Evolutionary conservation across 2,113 vertebrate genomes (phyloP).

Genomic region (Halcyon malimbica): DNA sequence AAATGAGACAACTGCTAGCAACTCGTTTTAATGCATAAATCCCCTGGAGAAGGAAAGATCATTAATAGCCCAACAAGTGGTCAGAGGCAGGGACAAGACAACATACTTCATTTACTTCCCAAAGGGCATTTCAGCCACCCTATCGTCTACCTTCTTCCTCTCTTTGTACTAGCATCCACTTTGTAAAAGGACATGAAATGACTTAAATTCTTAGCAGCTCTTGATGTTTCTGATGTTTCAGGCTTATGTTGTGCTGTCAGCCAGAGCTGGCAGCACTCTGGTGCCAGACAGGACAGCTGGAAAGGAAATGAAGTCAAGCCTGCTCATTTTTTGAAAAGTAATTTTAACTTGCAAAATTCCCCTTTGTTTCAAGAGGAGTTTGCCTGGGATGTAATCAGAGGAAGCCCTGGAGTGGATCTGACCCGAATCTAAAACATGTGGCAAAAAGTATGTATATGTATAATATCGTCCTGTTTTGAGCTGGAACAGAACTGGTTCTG

Average conservation of each 20-base stretch:
- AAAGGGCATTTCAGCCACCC: neutral
- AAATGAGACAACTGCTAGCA: neutral
- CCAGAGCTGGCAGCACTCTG: neutral
- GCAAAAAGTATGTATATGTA: neutral
- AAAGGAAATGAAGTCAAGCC: neutral
- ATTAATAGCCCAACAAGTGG: neutral
- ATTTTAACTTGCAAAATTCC: neutral
- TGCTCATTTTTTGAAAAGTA: neutral
- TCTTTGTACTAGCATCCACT: rapidly evolving
- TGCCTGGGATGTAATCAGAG: neutral
- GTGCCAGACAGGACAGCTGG: neutral
- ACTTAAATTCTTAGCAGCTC: neutral
- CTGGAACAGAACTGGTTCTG: too few relatives aligned
- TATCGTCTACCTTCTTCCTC: neutral
- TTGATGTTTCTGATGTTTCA: neutral
- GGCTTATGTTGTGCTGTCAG: neutral
- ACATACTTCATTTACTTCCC: neutral
- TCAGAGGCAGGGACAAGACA: neutral
- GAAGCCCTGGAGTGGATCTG: neutral
- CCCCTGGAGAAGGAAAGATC: neutral
- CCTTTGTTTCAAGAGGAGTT: neutral
- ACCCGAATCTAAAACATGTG: rapidly evolving
- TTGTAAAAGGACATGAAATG: neutral
- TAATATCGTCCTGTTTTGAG: too few relatives aligned
- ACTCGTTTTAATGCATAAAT: neutral